A percentile compares a stretch with the other conserved stretches of the same genome.
These are phyloP conservation scores for Brienomyrus brachyistius DNA, from an alignment of 2,113 vertebrate genomes.

Conservation along the genomic window DNA sequence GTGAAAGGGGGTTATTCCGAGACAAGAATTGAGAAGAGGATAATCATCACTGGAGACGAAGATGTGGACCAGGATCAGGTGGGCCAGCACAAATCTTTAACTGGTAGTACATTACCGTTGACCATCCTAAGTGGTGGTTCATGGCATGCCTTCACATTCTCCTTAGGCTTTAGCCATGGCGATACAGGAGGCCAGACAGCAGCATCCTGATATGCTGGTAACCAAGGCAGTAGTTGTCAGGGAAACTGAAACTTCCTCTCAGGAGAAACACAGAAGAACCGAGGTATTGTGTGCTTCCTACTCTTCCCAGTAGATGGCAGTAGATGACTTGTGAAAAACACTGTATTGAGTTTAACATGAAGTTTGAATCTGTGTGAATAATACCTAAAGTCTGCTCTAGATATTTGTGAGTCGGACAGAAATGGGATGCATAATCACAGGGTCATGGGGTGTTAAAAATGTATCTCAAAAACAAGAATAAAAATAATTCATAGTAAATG, in stretches of 20 bases:
- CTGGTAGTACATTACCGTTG: background rate
- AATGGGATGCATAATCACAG: background rate
- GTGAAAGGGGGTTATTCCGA: slow-evolving; percentile 98
- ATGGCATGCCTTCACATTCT: background rate
- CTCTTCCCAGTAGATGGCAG: slow-evolving; percentile 15
- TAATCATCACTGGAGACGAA: slow-evolving; percentile 96
- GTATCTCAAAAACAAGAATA: background rate
- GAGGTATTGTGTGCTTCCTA: slow-evolving; percentile 59
- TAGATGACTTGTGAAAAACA: background rate
- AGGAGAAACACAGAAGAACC: slow-evolving; percentile 76
- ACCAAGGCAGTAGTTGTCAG: slow-evolving; percentile 98
- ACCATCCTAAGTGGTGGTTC: background rate
- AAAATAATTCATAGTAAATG: background rate
- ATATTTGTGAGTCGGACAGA: background rate
- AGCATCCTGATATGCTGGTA: slow-evolving; percentile 97
- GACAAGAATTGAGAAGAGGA: slow-evolving; percentile 96
- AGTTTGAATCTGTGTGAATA: background rate
- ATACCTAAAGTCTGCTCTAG: background rate
- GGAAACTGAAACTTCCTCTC: slow-evolving; percentile 89
- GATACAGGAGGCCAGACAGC: slow-evolving; percentile 95
- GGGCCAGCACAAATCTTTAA: background rate
- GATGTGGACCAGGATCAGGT: slow-evolving; percentile 98
- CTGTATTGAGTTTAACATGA: background rate
- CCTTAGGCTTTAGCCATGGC: slow-evolving; percentile 88
- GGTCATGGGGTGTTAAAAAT: background rate